phyloP scores from a whole-genome alignment of 2,797 vertebrate genomes.

The Heterohyrax brucei region DNA sequence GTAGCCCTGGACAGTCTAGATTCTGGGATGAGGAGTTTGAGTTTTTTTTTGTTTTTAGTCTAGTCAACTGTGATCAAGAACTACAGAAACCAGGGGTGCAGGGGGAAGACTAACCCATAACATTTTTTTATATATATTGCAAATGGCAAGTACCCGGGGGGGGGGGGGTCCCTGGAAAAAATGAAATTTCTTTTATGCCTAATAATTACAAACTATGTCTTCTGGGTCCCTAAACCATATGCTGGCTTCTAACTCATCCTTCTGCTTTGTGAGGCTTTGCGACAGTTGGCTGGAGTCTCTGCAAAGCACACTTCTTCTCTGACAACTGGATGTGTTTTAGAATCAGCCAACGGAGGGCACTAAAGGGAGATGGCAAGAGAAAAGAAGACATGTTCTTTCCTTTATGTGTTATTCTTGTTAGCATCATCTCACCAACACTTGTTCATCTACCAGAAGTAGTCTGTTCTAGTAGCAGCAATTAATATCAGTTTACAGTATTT shows the following conservation, averaged over 20 bases:
- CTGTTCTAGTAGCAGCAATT: constrained; percentile 16
- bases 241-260: constrained; percentile 30
- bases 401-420: neutral
- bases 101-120: neutral
- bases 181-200: neutral
- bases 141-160: neutral
- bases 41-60: neutral
- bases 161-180: neutral
- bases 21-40: too few species aligned
- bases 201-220: neutral
- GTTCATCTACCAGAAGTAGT: neutral
- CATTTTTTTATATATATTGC: neutral
- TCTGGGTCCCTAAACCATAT: neutral
- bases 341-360: too few species aligned
- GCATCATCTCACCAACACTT: neutral
- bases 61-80: neutral
- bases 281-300: neutral
- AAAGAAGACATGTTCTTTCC: neutral
- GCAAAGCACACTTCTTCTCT: constrained; percentile 19
- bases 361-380: neutral
- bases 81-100: neutral
- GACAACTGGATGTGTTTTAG: constrained; percentile 15
- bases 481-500: neutral
- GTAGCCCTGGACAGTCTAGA: too few species aligned
- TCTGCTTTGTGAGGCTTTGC: neutral